These are phyloP conservation scores for Cryptocheilus praepositus DNA, from an alignment of 2,888 invertebrate genomes.

Conservation along the genomic window DNA sequence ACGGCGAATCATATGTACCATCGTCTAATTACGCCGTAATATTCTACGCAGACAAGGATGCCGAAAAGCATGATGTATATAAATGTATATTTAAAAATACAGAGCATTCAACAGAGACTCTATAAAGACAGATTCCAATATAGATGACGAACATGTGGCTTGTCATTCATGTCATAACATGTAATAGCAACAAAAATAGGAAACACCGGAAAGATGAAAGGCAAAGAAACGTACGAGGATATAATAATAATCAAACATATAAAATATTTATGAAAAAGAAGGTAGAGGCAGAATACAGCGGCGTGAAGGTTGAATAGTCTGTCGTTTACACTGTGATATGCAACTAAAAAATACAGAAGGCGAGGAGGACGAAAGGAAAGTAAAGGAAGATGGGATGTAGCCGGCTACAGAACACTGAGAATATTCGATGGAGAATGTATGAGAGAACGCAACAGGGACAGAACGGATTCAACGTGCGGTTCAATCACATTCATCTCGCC, in stretches of 20 bases:
- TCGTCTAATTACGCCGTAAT: slow-evolving; percentile 67
- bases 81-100: background rate
- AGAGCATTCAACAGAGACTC: too few species aligned
- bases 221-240: too few species aligned
- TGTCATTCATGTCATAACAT: too few species aligned
- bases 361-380: background rate
- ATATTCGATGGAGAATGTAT: background rate
- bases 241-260: too few species aligned
- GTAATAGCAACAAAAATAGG: too few species aligned
- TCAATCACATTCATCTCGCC: slow-evolving; percentile 51
- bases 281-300: too few species aligned
- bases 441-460: slow-evolving; percentile 32
- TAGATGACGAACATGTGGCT: too few species aligned
- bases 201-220: too few species aligned
- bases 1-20: slow-evolving; percentile 55
- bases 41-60: slow-evolving; percentile 23
- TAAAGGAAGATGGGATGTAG: slow-evolving; percentile 1
- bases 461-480: slow-evolving; percentile 44
- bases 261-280: too few species aligned
- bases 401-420: slow-evolving; percentile 5
- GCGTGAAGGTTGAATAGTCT: too few species aligned
- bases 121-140: too few species aligned
- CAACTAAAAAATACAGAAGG: background rate
- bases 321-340: too few species aligned
- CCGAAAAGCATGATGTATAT: slow-evolving; percentile 10